phyloP scores from a whole-genome alignment of 1,140 invertebrate genomes.

The Armadillidium nasatum region DNA sequence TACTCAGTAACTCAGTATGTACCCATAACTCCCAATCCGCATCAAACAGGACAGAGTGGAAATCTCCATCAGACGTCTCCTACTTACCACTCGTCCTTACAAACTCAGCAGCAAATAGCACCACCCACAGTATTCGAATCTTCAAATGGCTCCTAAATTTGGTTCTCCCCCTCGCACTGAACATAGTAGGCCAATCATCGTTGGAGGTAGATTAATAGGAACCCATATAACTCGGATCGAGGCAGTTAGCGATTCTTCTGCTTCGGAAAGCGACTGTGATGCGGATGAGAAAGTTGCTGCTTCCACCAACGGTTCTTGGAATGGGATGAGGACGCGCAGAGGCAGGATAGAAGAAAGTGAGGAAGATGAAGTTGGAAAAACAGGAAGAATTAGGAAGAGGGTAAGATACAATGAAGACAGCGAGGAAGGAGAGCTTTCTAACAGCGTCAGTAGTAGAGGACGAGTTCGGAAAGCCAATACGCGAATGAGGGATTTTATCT shows the following conservation, averaged over 20 bases:
- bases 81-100: too few species aligned
- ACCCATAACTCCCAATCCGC: too few species aligned
- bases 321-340: not conserved
- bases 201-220: not conserved
- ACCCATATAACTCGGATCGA: not conserved
- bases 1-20: too few species aligned
- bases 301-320: not conserved
- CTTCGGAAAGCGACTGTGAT: conserved; percentile 23
- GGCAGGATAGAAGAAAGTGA: conserved; percentile 29
- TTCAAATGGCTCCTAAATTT: too few species aligned
- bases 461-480: conserved; percentile 44
- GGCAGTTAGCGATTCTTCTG: not conserved
- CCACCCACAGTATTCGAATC: too few species aligned
- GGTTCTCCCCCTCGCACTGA: not conserved
- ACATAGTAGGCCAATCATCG: not conserved
- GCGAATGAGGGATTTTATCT: conserved; percentile 43
- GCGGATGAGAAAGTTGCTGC: conserved; percentile 11
- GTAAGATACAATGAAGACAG: conserved; percentile 24
- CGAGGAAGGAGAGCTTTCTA: conserved; percentile 31
- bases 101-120: too few species aligned
- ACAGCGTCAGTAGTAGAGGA: conserved; percentile 43
- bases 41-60: too few species aligned
- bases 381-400: conserved; percentile 19
- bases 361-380: conserved; percentile 25
- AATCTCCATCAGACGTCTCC: too few species aligned